A percentile compares a stretch with the other conserved stretches of the same genome.
These are phyloP conservation scores for Australoheros facetus DNA, from an alignment of 2,797 vertebrate genomes.

Conservation along the genomic window DNA sequence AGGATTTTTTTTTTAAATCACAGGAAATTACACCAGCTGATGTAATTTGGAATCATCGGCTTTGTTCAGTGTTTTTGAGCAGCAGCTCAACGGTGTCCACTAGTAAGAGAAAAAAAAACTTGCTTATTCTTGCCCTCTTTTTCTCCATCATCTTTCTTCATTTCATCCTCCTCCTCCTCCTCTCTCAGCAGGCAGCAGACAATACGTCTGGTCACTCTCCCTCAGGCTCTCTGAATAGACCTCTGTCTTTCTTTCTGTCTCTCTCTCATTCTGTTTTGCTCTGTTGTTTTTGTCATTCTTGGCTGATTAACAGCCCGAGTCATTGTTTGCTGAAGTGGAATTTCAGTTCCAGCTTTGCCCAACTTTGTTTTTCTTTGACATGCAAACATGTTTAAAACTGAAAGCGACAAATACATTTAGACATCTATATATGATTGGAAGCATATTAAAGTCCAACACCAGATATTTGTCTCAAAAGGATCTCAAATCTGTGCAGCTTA, in stretches of 20 bases:
- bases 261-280: neutral
- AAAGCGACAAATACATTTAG: neutral
- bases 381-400: neutral
- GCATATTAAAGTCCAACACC: neutral
- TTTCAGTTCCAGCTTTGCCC: neutral
- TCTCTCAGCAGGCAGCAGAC: slow-evolving; percentile 55
- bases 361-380: neutral
- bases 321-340: neutral
- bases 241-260: neutral
- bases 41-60: neutral
- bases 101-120: neutral
- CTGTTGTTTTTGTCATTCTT: neutral
- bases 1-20: neutral
- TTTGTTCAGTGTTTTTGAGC: neutral
- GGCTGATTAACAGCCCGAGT: neutral
- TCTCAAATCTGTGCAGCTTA: no score
- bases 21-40: neutral
- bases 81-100: neutral
- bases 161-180: slow-evolving; percentile 24
- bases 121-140: slow-evolving; percentile 27
- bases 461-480: no score
- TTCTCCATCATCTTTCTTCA: slow-evolving; percentile 29
- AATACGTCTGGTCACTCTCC: slow-evolving; percentile 59
- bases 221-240: slow-evolving; percentile 36
- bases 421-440: neutral